phyloP scores from a whole-genome alignment of 2,888 invertebrate species.

The Melipona bicolor region DNA sequence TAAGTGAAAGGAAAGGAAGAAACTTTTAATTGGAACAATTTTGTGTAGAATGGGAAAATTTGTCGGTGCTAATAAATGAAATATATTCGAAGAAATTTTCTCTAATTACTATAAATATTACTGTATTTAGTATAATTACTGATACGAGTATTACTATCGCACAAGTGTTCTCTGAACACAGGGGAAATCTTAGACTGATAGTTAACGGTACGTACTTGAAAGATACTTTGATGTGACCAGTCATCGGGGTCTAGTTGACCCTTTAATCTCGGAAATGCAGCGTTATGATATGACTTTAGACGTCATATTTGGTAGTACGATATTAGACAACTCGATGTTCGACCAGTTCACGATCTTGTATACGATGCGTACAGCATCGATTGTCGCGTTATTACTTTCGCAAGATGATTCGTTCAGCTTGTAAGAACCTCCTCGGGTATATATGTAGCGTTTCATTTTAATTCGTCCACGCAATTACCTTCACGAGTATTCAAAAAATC shows the following conservation, averaged over 20 bases:
- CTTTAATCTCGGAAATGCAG: conserved; percentile 27
- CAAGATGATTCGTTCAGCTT: conserved; percentile 36
- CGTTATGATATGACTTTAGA: conserved; percentile 4
- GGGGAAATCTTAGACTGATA: background rate
- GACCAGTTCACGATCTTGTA: conserved; percentile 7
- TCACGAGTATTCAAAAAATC: too few relatives aligned
- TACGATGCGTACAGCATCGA: conserved; percentile 46
- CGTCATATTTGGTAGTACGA: conserved; percentile 45
- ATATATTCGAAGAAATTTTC: background rate
- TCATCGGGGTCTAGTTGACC: background rate
- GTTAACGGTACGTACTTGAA: too few relatives aligned
- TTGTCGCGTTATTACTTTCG: conserved; percentile 55
- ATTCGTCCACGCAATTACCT: too few relatives aligned
- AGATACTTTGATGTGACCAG: background rate
- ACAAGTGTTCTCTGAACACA: background rate
- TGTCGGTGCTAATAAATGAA: background rate
- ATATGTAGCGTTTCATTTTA: too few relatives aligned
- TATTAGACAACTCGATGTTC: conserved; percentile 48
- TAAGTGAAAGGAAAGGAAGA: background rate
- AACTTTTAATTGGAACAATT: background rate
- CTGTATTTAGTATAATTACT: too few relatives aligned
- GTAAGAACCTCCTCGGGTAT: conserved; percentile 14
- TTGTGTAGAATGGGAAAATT: background rate
- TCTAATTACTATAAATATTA: background rate
- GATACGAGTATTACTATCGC: too few relatives aligned